Base-by-base conservation (phyloP, 2,113 vertebrate genomes). In the Lampris megalopsis region DNA sequence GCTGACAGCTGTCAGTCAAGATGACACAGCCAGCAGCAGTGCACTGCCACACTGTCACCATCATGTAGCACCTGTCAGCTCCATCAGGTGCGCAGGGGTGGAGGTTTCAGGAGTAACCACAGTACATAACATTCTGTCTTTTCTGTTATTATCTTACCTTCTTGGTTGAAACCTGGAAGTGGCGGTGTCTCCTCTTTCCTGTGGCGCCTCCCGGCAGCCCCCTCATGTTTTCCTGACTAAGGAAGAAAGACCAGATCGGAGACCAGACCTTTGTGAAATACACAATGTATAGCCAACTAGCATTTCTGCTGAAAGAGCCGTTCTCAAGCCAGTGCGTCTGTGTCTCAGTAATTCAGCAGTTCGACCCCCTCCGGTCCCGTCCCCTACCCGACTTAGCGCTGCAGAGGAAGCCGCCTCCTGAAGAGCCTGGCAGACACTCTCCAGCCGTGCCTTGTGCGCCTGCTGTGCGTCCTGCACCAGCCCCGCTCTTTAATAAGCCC, bases 21-120 rank as follows among this genome's bases (percentile, higher is more conserved):
- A 81, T 48, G n/a, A 11, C 88, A 93, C 94, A 95, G 92, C 90
- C 88, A 93, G 92, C 93, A 95, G 93, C 85, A 70, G 47, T 5
- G 79, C 94, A 94, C 95, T 95, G 94, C 94, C 93, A 88, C 65
- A 84, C 86, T 59, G 92, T 48, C 77, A 75, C 83, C 70, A 50
- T 62, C 24, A 24, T 24, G 24, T 24, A 24, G 24, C 24, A 24
- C 24, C 24, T 24, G 24, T 24, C 54, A 42, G 62, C 62, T 64
- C 71, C 43, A 45, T 45, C 4, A 4, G 7, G 43, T 45, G 4
- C 43, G 7, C 4, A 45, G 43, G 43, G 2, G 7, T 45, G 43
- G 4, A 45, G 43, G 7, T 2, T 45, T 7, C 2, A 45, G 43
- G 24, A 24, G 24, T 24, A 24, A 24, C 0, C 24, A 0, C 24